Evolutionary conservation across 2,888 invertebrate genomes (phyloP).

Genomic region (Stegana nigrithorax): DNA sequence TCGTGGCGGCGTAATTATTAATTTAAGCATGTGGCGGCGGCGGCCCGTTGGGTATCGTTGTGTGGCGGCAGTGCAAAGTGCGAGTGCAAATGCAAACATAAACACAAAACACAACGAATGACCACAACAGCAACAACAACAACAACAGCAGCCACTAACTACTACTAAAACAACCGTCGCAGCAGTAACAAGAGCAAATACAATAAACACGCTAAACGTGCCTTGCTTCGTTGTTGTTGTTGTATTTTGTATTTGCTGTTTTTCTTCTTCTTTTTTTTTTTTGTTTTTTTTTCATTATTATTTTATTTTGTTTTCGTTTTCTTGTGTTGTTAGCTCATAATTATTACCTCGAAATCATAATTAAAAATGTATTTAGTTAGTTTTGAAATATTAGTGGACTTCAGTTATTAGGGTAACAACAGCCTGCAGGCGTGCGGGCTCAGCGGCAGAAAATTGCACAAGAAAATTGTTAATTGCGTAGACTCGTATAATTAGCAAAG

Average conservation of each 20-base stretch:
- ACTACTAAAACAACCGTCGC: background rate
- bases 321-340: conserved; percentile 53
- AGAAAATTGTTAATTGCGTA: conserved; percentile 5
- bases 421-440: background rate
- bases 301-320: too few species aligned
- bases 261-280: background rate
- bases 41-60: conserved; percentile 55
- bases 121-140: background rate
- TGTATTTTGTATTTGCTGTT: background rate
- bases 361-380: conserved; percentile 60
- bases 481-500: too few species aligned
- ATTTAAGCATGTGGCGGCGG: conserved; percentile 52
- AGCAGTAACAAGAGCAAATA: background rate
- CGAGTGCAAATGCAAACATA: background rate
- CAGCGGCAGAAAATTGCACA: background rate
- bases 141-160: background rate
- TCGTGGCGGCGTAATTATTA: conserved; percentile 48
- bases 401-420: background rate
- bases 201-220: background rate
- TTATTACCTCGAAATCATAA: conserved; percentile 60
- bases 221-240: conserved; percentile 33
- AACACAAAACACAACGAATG: background rate
- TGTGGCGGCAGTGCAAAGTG: too few species aligned
- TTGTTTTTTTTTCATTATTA: background rate
- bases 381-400: conserved; percentile 41